These are phyloP conservation scores for Mya arenaria DNA, from an alignment of 1,140 invertebrate genomes.

Conservation along the genomic window DNA sequence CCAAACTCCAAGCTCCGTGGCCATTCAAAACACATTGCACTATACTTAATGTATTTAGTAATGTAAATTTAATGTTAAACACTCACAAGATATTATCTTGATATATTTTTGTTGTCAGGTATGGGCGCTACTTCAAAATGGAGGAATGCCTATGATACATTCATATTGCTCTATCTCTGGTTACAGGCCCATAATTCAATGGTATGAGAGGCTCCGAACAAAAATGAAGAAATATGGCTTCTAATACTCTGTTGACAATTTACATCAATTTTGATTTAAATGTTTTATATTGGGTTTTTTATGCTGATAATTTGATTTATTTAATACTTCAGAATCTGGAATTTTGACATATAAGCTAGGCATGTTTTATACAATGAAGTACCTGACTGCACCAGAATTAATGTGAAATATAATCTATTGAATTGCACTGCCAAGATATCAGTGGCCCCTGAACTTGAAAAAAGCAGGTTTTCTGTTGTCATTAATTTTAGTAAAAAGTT, in stretches of 20 bases:
- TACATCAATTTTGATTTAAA: constrained; percentile 60
- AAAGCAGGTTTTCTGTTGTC: too few species aligned
- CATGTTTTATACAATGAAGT: too few species aligned
- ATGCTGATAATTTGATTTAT: constrained; percentile 41
- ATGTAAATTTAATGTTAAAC: constrained; percentile 59
- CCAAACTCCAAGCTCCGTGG: too few species aligned
- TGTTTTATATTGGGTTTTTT: constrained; percentile 43
- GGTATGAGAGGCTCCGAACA: background rate
- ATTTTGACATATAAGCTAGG: constrained; percentile 1
- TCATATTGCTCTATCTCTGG: constrained; percentile 11
- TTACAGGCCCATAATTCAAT: background rate
- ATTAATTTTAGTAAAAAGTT: too few species aligned
- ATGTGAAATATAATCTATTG: too few species aligned
- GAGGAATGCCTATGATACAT: constrained; percentile 26
- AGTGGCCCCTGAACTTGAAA: too few species aligned
- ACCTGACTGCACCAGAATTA: too few species aligned
- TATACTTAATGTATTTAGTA: constrained; percentile 55
- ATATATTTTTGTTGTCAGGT: constrained; percentile 48
- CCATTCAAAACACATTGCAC: constrained; percentile 50
- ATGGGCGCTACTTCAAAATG: constrained; percentile 18
- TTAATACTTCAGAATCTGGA: constrained; percentile 15
- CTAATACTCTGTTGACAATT: constrained; percentile 48
- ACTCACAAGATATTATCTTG: constrained; percentile 54
- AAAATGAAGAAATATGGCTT: constrained; percentile 39
- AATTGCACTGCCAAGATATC: too few species aligned